Evolutionary conservation across 2,113 vertebrate species (phyloP).

Genomic region (Nycticebus coucang): DNA sequence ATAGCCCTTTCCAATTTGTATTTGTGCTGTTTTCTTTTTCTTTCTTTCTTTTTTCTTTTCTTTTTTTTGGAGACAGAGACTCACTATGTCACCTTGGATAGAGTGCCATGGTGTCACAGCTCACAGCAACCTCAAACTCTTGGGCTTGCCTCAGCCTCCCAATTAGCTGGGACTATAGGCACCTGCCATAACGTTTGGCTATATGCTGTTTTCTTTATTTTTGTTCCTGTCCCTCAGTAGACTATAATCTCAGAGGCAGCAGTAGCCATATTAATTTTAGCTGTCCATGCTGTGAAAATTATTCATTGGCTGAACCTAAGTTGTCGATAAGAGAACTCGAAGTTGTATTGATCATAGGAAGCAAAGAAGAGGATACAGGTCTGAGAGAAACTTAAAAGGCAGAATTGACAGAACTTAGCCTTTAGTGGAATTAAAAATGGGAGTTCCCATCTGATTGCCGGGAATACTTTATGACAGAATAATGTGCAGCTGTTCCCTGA

Average conservation of each 20-base stretch:
- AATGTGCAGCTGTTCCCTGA: too few relatives aligned
- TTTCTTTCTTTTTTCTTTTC: too few relatives aligned
- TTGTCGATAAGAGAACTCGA: neutral
- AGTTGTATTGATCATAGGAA: neutral
- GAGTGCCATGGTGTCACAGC: too few relatives aligned
- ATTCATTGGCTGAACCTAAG: neutral
- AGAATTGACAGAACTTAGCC: neutral
- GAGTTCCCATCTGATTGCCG: too few relatives aligned
- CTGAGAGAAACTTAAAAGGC: neutral
- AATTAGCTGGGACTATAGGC: too few relatives aligned
- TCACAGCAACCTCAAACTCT: too few relatives aligned
- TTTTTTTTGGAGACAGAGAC: too few relatives aligned
- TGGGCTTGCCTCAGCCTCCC: too few relatives aligned
- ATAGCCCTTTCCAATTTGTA: neutral
- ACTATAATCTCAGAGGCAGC: neutral
- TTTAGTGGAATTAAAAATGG: neutral
- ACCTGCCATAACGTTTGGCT: too few relatives aligned
- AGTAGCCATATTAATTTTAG: neutral
- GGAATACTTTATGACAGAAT: too few relatives aligned
- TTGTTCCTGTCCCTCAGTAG: neutral
- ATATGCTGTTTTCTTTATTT: too few relatives aligned
- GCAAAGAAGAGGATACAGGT: neutral
- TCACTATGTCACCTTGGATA: too few relatives aligned
- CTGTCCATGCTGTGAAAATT: neutral
- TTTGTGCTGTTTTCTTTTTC: neutral